phyloP scores from a whole-genome alignment of 2,113 vertebrate genomes.

The Erythrolamprus reginae region DNA sequence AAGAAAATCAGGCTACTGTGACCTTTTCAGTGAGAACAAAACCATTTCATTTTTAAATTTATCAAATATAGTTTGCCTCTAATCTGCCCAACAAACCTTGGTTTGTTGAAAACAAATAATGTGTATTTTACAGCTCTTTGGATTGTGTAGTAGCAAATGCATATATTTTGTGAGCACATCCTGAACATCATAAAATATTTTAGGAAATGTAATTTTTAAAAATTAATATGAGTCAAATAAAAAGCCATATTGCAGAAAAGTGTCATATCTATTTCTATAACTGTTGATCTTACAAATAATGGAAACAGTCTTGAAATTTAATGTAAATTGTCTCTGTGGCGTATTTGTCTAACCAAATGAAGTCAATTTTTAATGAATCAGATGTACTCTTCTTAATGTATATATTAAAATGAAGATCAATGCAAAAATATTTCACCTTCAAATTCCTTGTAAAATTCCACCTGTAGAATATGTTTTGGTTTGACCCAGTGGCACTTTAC shows the following conservation, averaged over 20 bases:
- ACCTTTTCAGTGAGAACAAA: slow-evolving; percentile 2
- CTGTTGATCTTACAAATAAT: slow-evolving; percentile 56
- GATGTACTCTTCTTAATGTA: slow-evolving; percentile 37
- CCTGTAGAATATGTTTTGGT: slow-evolving; percentile 50
- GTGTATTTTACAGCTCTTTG: slow-evolving; percentile 25
- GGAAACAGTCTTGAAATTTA: slow-evolving; percentile 44
- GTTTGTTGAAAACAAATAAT: slow-evolving; percentile 36
- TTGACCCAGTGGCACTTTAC: slow-evolving; percentile 59
- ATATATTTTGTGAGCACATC: slow-evolving; percentile 58
- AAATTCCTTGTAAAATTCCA: slow-evolving; percentile 54
- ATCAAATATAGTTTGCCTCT: slow-evolving; percentile 37
- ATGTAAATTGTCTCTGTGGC: slow-evolving; percentile 43
- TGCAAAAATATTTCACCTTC: slow-evolving; percentile 58
- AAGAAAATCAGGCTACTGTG: neutral
- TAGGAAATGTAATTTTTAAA: slow-evolving; percentile 53
- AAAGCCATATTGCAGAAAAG: slow-evolving; percentile 75
- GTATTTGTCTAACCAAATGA: slow-evolving; percentile 44
- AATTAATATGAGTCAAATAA: slow-evolving; percentile 52
- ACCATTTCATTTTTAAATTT: slow-evolving; percentile 18
- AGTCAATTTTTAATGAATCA: slow-evolving; percentile 46
- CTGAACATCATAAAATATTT: slow-evolving; percentile 54
- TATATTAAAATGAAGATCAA: slow-evolving; percentile 61
- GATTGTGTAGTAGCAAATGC: slow-evolving; percentile 47
- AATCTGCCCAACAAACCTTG: slow-evolving; percentile 49
- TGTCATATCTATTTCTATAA: slow-evolving; percentile 60